These are phyloP conservation scores for Barnardius zonarius DNA, from an alignment of 2,113 vertebrate species.

Conservation along the genomic window DNA sequence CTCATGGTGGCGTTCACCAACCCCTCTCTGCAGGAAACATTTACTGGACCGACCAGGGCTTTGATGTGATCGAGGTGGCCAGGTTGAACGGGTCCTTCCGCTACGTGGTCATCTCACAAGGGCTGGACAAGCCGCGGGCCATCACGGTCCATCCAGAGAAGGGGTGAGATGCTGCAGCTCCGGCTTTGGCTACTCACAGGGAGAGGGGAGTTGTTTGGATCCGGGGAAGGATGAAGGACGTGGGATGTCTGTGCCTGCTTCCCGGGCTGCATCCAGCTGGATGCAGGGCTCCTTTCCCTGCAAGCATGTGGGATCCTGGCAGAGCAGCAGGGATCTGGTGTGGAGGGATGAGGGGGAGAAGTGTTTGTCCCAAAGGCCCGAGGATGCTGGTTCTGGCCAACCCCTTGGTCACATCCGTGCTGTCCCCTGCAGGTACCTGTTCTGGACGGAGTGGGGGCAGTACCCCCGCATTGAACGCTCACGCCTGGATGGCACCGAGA, in stretches of 20 bases:
- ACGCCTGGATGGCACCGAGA: constrained; percentile 85
- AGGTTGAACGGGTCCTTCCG: constrained; percentile 97
- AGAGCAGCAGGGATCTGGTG: background rate
- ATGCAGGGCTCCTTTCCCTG: background rate
- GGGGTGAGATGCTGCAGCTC: constrained; percentile 74
- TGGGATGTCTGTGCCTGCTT: background rate
- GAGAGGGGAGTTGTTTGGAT: background rate
- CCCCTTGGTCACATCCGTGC: background rate
- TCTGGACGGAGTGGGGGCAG: constrained; percentile 99
- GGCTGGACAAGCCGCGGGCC: constrained; percentile 94
- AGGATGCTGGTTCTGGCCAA: background rate
- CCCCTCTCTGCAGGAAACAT: constrained; percentile 86
- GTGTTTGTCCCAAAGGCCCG: background rate
- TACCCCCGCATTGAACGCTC: constrained; percentile 95
- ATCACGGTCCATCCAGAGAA: constrained; percentile 94
- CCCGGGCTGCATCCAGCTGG: background rate
- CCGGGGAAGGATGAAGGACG: background rate
- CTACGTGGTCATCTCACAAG: constrained; percentile 95
- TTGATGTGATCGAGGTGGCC: constrained; percentile 97
- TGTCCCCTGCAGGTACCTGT: constrained; percentile 83
- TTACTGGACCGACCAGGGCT: constrained; percentile 98
- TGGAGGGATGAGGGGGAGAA: background rate
- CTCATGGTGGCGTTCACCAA: fast-evolving
- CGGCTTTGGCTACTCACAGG: background rate
- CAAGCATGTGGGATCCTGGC: background rate